A percentile compares a stretch with the other conserved stretches of the same genome.
phyloP scores from a whole-genome alignment of 2,888 invertebrate species.

The Parapristionchus giblindavisi region DNA sequence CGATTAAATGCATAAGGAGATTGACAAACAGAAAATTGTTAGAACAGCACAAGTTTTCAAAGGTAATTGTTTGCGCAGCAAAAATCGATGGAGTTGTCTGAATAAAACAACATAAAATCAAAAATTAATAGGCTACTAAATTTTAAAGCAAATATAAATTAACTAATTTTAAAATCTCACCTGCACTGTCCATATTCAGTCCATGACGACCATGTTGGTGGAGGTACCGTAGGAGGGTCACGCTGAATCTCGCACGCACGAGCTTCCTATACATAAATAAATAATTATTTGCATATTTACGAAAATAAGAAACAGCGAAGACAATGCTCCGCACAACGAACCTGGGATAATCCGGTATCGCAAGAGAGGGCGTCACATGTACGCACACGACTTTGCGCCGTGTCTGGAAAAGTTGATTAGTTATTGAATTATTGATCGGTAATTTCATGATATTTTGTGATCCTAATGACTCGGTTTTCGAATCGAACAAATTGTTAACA shows the following conservation, averaged over 20 bases:
- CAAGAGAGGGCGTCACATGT: conserved; percentile 19
- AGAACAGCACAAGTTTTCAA: no score
- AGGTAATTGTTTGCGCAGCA: no score
- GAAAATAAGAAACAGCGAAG: neutral
- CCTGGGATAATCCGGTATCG: conserved; percentile 26
- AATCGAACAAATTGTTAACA: no score
- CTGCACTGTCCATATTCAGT: conserved; percentile 31
- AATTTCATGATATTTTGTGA: no score
- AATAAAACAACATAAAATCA: no score
- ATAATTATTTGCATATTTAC: neutral
- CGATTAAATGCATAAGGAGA: neutral
- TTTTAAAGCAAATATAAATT: neutral
- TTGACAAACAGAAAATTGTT: neutral
- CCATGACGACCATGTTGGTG: conserved; percentile 31
- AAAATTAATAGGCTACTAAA: neutral
- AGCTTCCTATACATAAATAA: neutral
- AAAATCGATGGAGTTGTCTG: no score
- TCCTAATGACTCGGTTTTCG: neutral
- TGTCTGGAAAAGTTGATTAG: conserved; percentile 6
- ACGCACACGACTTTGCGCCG: conserved; percentile 34
- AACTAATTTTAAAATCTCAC: neutral
- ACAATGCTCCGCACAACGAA: neutral
- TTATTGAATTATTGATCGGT: neutral
- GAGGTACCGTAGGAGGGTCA: conserved; percentile 11
- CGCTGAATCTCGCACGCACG: neutral